Evolutionary conservation across 2,888 invertebrate genomes (phyloP).

Genomic region (Campoplex capitator): DNA sequence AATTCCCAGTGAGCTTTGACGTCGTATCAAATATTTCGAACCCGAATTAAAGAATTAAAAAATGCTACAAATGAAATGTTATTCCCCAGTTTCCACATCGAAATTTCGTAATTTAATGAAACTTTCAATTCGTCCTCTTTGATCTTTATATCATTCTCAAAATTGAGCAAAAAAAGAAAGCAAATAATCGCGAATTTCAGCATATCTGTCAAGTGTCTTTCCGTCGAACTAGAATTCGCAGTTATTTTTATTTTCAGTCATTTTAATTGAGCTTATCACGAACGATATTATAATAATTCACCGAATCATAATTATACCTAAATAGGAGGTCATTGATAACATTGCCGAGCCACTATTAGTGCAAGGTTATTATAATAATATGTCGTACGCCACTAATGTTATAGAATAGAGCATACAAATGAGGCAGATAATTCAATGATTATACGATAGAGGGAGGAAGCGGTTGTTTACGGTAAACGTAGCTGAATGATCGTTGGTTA

Average conservation of each 20-base stretch:
- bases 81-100: too few relatives aligned
- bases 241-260: neutral
- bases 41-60: too few relatives aligned
- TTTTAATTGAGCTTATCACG: neutral
- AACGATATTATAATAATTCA: conserved; percentile 2
- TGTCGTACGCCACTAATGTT: conserved; percentile 1
- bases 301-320: neutral
- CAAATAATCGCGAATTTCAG: too few relatives aligned
- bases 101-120: too few relatives aligned
- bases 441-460: conserved; percentile 42
- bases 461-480: conserved; percentile 58
- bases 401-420: conserved; percentile 39
- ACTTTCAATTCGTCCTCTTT: too few relatives aligned
- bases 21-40: too few relatives aligned
- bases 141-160: too few relatives aligned
- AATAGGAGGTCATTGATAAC: neutral
- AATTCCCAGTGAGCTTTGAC: too few relatives aligned
- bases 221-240: too few relatives aligned
- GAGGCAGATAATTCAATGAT: conserved; percentile 59
- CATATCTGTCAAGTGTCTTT: too few relatives aligned
- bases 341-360: conserved; percentile 4
- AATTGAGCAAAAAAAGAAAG: too few relatives aligned
- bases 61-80: too few relatives aligned
- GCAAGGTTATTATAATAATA: conserved; percentile 19
- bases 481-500: conserved; percentile 59